Evolutionary conservation across 2,888 invertebrate species (phyloP).

Genomic region (Lamellibrachia satsuma): DNA sequence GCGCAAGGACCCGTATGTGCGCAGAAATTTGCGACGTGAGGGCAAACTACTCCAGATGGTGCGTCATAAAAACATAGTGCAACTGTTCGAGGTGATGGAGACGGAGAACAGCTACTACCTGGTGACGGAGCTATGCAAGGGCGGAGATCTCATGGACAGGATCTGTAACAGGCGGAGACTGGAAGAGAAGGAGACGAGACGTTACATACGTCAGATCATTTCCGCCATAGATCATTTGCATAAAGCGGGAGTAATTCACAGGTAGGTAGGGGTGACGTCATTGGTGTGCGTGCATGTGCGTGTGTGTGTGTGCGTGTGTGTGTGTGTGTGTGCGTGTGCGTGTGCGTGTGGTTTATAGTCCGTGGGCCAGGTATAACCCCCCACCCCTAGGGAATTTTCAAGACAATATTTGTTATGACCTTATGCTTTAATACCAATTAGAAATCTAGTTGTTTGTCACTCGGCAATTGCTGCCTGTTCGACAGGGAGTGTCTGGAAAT

Average conservation of each 20-base stretch:
- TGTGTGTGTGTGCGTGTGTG: background rate
- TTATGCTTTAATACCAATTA: too few relatives aligned
- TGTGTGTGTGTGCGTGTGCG: background rate
- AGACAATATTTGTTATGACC: too few relatives aligned
- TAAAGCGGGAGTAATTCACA: constrained; percentile 60
- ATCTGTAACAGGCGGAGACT: constrained; percentile 57
- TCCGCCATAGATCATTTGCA: constrained; percentile 63
- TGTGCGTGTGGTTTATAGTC: too few relatives aligned
- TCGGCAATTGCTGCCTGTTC: too few relatives aligned
- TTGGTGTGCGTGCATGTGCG: background rate
- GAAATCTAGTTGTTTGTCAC: too few relatives aligned
- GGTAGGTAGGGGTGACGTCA: constrained; percentile 44
- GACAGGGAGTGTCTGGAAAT: too few relatives aligned
- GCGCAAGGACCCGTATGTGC: constrained; percentile 60
- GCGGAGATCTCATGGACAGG: constrained; percentile 64
- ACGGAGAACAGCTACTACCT: constrained; percentile 64
- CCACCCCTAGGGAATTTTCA: too few relatives aligned
- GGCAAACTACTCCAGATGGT: constrained; percentile 61
- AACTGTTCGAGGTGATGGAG: constrained; percentile 63
- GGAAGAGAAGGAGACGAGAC: constrained; percentile 56
- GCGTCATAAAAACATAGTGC: constrained; percentile 60
- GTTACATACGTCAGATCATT: constrained; percentile 61
- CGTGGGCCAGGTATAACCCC: too few relatives aligned
- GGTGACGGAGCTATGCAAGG: constrained; percentile 61
- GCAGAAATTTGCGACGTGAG: constrained; percentile 61